Base-by-base conservation (phyloP, 2,797 vertebrate species). In the Emys orbicularis region DNA sequence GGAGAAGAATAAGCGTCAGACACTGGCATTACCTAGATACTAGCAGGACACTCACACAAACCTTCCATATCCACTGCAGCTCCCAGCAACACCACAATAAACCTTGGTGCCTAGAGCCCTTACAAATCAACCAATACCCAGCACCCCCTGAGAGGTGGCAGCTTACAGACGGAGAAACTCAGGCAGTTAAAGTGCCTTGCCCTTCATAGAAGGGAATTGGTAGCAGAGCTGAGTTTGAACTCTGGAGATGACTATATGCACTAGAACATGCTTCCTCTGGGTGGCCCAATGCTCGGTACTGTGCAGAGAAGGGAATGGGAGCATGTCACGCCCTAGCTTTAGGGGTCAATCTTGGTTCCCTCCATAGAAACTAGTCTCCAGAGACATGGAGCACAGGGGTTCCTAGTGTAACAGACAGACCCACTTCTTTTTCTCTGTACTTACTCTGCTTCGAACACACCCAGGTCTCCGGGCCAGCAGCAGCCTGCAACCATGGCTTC, bases 131-230 rank as follows among this genome's bases (percentile, higher is more conserved):
- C 41, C 50, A 34, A 16, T 2, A 5, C 74, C 50, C 0, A 0
- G 47, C n/a, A 27, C 19, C 0, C 0, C 82, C 5, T 21, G 9
- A 12, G 50, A 57, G 1, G 44, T 0, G 0, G 61, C 27, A 56
- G 1, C 0, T 72, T 41, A 37, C 65, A 72, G 65, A 23, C 5
- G 1, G 19, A 37, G n/a, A 9, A 21, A 41, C n/a, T 37, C n/a
- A 41, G 19, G 65, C n/a, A 23, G 19, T 72, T 41, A 52, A 29
- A n/a, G 77, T 57, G 19, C 83, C 84, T n/a, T 19, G 31, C 34
- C 81, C 68, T 76, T 23, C 59, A n/a, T n/a, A 21, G 8, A 74
- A 47, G 41, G 29, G 8, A 57, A 41, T 15, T 37, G 79, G 7
- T 11, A 37, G 18, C 19, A 37, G 34, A 37, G 68, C 68, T 72